Percentiles rank a stretch among this genome's conserved stretches.
phyloP scores from a whole-genome alignment of 2,888 invertebrate species.

The Pasiphila rectangulata region DNA sequence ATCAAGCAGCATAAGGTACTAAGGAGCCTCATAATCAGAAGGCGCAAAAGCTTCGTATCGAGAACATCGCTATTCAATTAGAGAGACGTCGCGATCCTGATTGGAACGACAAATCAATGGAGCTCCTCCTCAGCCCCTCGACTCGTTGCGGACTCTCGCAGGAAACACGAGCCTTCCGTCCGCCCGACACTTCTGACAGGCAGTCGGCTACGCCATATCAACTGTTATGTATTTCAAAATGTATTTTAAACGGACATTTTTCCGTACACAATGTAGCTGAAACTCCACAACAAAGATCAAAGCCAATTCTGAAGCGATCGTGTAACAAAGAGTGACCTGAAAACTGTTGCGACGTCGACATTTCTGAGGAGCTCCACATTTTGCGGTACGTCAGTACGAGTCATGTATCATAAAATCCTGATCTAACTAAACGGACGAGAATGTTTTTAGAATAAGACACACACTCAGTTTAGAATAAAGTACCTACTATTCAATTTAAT shows the following conservation, averaged over 20 bases:
- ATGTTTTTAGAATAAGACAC: too few species aligned
- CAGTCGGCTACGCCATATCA: slow-evolving; percentile 6
- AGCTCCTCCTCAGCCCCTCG: slow-evolving; percentile 5
- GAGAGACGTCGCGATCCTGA: slow-evolving; percentile 17
- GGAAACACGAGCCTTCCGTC: slow-evolving; percentile 5
- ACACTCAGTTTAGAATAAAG: too few species aligned
- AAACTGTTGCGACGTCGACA: slow-evolving; percentile 17
- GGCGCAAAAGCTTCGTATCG: too few species aligned
- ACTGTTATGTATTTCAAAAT: slow-evolving; percentile 4
- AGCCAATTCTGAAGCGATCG: slow-evolving; percentile 28
- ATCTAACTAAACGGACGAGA: too few species aligned
- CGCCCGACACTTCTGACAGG: not conserved
- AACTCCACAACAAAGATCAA: slow-evolving; percentile 22
- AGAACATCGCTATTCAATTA: slow-evolving; percentile 11
- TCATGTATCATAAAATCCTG: not conserved
- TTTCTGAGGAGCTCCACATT: too few species aligned
- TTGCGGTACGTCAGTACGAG: not conserved
- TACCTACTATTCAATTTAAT: too few species aligned
- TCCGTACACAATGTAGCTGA: slow-evolving; percentile 12
- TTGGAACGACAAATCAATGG: slow-evolving; percentile 25
- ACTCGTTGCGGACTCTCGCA: slow-evolving; percentile 12
- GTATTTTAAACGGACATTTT: slow-evolving; percentile 6
- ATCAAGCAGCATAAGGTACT: too few species aligned
- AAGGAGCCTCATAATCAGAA: too few species aligned
- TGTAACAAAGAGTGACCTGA: slow-evolving; percentile 38